Percentiles rank a stretch among this genome's conserved stretches.
Conservation (phyloP, 2,888 invertebrate species). For the Oconnorella tubifera region DNA sequence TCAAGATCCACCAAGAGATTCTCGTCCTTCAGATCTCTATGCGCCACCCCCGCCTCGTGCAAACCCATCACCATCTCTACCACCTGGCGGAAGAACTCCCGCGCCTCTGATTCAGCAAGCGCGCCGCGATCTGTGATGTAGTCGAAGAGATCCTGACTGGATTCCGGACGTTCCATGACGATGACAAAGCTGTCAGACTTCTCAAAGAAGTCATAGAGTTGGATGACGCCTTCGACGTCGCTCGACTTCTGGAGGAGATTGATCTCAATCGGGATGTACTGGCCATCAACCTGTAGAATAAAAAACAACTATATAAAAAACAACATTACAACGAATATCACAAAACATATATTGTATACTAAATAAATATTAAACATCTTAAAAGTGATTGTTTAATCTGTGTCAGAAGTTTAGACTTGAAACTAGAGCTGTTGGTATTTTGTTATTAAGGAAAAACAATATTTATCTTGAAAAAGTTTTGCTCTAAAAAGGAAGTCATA, state of each 20-base stretch:
- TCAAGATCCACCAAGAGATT: conserved; percentile 63
- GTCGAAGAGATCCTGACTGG: conserved; percentile 63
- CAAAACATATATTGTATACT: no score
- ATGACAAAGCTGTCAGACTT: conserved; percentile 60
- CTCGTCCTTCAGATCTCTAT: conserved; percentile 65
- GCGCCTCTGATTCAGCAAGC: conserved; percentile 59
- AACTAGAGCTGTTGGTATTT: no score
- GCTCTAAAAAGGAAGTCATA: no score
- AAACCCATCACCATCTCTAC: conserved; percentile 60
- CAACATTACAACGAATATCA: no score
- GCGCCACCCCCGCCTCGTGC: conserved; percentile 61
- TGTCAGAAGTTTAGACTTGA: no score
- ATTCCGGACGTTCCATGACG: conserved; percentile 63
- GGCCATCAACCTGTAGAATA: conserved; percentile 33
- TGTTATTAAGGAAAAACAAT: no score
- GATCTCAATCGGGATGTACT: conserved; percentile 62
- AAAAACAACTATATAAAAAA: neutral
- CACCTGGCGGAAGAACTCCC: conserved; percentile 62
- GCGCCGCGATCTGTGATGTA: conserved; percentile 63
- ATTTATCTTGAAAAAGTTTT: no score
- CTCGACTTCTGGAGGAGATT: conserved; percentile 59
- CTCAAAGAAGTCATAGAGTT: conserved; percentile 61
- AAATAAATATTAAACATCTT: no score
- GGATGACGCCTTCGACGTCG: conserved; percentile 61
- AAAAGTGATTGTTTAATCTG: no score